Conservation (phyloP, 2,113 vertebrate genomes). For the Podarcis raffonei region DNA sequence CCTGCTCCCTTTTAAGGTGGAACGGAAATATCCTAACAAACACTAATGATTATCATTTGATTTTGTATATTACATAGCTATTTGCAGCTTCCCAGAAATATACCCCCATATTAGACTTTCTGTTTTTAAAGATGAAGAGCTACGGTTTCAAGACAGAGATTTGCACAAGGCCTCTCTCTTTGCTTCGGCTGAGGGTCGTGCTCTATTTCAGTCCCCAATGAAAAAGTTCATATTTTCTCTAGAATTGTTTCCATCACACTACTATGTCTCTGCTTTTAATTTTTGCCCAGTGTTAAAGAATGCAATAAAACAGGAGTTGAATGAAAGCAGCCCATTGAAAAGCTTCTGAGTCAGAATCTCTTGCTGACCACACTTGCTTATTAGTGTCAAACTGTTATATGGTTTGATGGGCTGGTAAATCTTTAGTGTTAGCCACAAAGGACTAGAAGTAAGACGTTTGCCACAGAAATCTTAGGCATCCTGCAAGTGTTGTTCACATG, state of each 20-base stretch:
- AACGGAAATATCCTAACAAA: too few species aligned
- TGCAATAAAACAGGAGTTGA: slow-evolving; percentile 8
- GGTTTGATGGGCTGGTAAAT: neutral
- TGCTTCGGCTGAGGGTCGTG: neutral
- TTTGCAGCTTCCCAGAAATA: neutral
- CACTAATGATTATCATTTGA: neutral
- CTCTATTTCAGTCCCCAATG: neutral
- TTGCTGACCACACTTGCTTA: neutral
- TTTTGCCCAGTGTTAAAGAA: slow-evolving; percentile 2
- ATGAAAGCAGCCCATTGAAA: slow-evolving; percentile 16
- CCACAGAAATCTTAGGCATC: neutral
- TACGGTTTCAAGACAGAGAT: neutral
- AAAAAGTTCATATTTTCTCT: neutral
- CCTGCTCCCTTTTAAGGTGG: too few species aligned
- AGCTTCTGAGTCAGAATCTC: slow-evolving; percentile 4
- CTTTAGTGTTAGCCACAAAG: neutral
- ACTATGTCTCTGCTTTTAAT: neutral
- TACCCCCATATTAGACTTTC: neutral
- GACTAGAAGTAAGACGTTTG: neutral
- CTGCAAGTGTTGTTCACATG: neutral
- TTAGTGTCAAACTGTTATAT: slow-evolving; percentile 12
- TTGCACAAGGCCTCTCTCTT: neutral
- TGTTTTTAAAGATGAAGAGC: neutral
- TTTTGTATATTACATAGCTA: neutral
- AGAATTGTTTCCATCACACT: neutral